Percentiles rank a stretch among this genome's conserved stretches.
phyloP scores from a whole-genome alignment of 2,888 invertebrate genomes.

The Andrena haemorrhoa region DNA sequence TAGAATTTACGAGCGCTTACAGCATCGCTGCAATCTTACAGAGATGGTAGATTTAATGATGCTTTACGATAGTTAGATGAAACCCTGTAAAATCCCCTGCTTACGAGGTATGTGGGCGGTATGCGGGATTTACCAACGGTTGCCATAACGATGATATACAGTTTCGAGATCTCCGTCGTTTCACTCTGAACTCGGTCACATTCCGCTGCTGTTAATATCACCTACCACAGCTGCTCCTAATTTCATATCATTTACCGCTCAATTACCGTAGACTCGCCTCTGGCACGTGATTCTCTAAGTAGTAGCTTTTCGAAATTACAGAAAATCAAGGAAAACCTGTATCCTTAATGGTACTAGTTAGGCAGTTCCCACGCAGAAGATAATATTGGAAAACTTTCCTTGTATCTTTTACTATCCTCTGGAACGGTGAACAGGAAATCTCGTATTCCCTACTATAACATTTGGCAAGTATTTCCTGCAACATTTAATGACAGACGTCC shows the following conservation, averaged over 20 bases:
- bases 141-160: not conserved
- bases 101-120: not conserved
- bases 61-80: constrained; percentile 26
- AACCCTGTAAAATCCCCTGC: constrained; percentile 14
- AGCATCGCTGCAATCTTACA: not conserved
- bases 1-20: not conserved
- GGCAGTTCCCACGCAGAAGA: too few relatives aligned
- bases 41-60: constrained; percentile 21
- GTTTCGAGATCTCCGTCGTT: not conserved
- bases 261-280: not conserved
- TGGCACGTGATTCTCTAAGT: not conserved
- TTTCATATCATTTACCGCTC: not conserved
- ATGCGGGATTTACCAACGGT: constrained; percentile 5
- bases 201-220: constrained; percentile 2
- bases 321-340: not conserved
- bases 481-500: not conserved
- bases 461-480: not conserved
- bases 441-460: not conserved
- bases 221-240: not conserved
- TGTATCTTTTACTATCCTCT: not conserved
- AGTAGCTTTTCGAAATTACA: not conserved
- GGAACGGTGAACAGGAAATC: not conserved
- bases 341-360: not conserved
- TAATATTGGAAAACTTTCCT: not conserved
- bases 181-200: not conserved